A percentile compares a stretch with the other conserved stretches of the same genome.
These are phyloP conservation scores for Eidolon dupreanum DNA, from an alignment of 2,797 vertebrate species.

Conservation along the genomic window DNA sequence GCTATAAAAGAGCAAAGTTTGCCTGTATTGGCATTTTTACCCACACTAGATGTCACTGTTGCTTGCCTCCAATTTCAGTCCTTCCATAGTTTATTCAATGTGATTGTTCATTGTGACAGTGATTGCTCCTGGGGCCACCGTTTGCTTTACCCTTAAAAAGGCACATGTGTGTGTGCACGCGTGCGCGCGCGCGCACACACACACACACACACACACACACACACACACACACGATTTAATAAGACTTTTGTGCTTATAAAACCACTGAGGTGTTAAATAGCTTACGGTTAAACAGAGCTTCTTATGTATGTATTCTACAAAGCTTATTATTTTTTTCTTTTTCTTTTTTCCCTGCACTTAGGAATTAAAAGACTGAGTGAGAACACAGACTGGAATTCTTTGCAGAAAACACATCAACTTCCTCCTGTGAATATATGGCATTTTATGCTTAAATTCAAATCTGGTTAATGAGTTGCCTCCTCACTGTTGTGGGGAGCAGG, in stretches of 20 bases:
- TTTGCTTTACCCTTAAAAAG: conserved; percentile 42
- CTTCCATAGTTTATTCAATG: not conserved
- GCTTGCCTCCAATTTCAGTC: conserved; percentile 64
- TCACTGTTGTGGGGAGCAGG: not conserved
- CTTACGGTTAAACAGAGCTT: conserved; percentile 71
- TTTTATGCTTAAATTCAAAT: conserved; percentile 38
- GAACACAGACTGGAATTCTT: conserved; percentile 59
- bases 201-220: not conserved
- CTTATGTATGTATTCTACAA: conserved; percentile 57
- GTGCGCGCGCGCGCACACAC: not conserved
- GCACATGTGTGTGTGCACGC: no score
- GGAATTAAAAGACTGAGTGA: conserved; percentile 59
- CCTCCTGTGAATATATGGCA: conserved; percentile 54
- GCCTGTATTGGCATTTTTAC: not conserved
- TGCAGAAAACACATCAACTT: conserved; percentile 55
- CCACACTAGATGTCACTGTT: conserved; percentile 82
- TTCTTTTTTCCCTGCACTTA: not conserved
- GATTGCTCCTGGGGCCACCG: conserved; percentile 10
- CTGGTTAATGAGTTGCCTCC: conserved; percentile 40
- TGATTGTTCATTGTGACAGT: not conserved
- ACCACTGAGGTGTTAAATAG: conserved; percentile 74
- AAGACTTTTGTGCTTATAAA: conserved; percentile 65
- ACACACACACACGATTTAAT: conserved; percentile 54
- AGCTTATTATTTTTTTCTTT: conserved; percentile 41
- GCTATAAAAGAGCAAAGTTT: not conserved